These are phyloP conservation scores for Rhipidura dahli DNA, from an alignment of 2,113 vertebrate genomes.

Conservation along the genomic window DNA sequence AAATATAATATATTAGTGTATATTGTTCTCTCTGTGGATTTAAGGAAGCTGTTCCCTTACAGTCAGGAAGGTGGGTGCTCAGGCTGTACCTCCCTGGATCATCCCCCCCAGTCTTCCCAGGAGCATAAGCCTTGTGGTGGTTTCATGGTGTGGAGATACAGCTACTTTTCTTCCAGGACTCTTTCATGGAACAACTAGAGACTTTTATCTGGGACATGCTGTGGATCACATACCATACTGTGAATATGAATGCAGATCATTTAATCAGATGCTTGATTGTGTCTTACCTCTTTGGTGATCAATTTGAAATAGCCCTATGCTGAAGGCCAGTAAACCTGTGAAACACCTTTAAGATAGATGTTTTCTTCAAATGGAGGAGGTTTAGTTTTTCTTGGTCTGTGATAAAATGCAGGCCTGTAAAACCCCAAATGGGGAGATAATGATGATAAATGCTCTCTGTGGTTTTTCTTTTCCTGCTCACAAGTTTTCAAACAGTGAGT, in stretches of 20 bases:
- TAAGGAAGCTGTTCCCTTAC: not conserved
- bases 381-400: not conserved
- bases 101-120: not conserved
- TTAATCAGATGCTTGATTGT: not conserved
- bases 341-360: not conserved
- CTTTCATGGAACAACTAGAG: accelerated
- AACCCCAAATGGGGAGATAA: not conserved
- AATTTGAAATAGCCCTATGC: not conserved
- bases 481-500: not conserved
- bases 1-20: not conserved
- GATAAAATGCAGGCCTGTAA: not conserved
- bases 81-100: accelerated
- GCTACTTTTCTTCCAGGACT: not conserved
- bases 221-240: accelerated
- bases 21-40: not conserved
- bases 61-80: not conserved
- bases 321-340: not conserved
- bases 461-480: not conserved
- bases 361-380: not conserved
- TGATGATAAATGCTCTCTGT: not conserved
- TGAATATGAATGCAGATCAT: not conserved
- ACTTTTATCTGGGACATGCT: not conserved
- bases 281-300: not conserved
- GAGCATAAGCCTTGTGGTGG: not conserved
- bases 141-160: not conserved